These are phyloP conservation scores for Callyntrura sp. DNA, from an alignment of 2,888 invertebrate species.

Conservation along the genomic window DNA sequence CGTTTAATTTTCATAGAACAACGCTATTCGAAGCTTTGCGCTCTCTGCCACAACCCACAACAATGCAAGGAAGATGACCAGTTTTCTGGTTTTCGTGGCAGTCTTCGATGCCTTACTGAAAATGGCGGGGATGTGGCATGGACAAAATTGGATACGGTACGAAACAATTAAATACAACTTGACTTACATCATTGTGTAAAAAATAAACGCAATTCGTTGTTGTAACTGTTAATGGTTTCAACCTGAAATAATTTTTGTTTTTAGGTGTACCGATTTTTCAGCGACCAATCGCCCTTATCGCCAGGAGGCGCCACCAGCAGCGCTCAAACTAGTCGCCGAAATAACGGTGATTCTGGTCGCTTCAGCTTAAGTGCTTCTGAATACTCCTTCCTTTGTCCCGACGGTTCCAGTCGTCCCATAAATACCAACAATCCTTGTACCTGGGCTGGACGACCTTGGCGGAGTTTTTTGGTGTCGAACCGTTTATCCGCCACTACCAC, in stretches of 20 bases:
- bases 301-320: conserved; percentile 49
- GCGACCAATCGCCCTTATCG: conserved; percentile 74
- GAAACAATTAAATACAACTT: no score
- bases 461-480: conserved; percentile 84
- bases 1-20: conserved; percentile 89
- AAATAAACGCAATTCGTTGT: no score
- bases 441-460: conserved; percentile 96
- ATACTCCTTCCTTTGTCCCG: conserved; percentile 92
- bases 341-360: conserved; percentile 36
- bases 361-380: conserved; percentile 85
- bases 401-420: conserved; percentile 90
- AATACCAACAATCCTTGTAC: conserved; percentile 89
- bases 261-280: conserved; percentile 82
- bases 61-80: conserved; percentile 93
- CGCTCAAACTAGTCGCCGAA: conserved; percentile 30
- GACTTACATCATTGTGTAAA: no score
- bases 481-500: conserved; percentile 77
- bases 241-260: background rate
- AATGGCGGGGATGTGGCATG: conserved; percentile 95
- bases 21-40: conserved; percentile 92
- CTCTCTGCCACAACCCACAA: conserved; percentile 91
- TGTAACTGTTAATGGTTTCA: no score
- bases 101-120: conserved; percentile 92
- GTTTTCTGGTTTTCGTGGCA: conserved; percentile 95
- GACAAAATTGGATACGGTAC: conserved; percentile 92